Evolutionary conservation across 2,888 invertebrate species (phyloP).

Genomic region (Xestia rhomboidea): DNA sequence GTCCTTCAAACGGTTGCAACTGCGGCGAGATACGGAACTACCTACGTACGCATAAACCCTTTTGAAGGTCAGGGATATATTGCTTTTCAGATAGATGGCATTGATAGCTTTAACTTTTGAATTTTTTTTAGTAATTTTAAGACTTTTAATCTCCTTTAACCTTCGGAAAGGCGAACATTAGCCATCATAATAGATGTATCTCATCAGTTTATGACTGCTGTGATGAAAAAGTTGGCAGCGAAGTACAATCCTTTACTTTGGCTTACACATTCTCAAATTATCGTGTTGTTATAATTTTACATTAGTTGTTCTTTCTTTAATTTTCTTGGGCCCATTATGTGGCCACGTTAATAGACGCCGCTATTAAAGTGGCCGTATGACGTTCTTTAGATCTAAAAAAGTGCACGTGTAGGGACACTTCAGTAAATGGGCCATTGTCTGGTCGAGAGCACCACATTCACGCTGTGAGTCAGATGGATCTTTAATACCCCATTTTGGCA

Average conservation of each 20-base stretch:
- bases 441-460: no score
- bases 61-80: neutral
- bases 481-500: no score
- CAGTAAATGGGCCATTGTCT: no score
- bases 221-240: neutral
- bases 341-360: no score
- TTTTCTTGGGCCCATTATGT: neutral
- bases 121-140: neutral
- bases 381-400: no score
- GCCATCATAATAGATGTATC: neutral
- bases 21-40: neutral
- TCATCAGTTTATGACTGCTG: neutral
- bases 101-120: neutral
- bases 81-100: neutral
- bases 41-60: neutral
- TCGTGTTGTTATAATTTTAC: no score
- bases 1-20: neutral
- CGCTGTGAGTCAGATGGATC: no score
- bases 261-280: no score
- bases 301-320: no score
- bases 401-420: no score
- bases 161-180: neutral
- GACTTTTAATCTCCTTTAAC: neutral
- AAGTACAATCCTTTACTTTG: neutral
- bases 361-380: no score